Evolutionary conservation across 2,797 vertebrate genomes (phyloP).

Genomic region (Basileuterus tristriatus): DNA sequence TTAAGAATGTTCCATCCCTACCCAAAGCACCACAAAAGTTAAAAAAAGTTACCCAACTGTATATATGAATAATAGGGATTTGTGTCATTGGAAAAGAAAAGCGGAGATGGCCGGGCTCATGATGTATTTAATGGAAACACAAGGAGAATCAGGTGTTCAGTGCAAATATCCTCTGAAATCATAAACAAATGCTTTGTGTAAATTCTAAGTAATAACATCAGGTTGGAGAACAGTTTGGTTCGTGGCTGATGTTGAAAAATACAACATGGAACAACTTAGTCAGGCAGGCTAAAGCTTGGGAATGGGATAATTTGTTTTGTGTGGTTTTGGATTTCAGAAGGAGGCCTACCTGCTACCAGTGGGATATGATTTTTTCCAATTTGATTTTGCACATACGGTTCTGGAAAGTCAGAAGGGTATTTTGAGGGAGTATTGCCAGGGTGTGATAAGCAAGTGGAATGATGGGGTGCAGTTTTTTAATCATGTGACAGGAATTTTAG

Average conservation of each 20-base stretch:
- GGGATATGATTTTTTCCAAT: background rate
- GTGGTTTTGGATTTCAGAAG: background rate
- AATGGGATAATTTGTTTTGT: background rate
- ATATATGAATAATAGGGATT: background rate
- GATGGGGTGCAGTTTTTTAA: background rate
- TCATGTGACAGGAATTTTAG: background rate
- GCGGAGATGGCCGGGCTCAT: background rate
- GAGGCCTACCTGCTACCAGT: background rate
- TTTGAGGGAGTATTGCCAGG: background rate
- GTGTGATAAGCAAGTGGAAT: background rate
- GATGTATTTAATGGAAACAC: background rate
- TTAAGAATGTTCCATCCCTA: background rate
- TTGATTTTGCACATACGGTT: background rate
- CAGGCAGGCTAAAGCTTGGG: background rate
- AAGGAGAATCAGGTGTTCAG: background rate
- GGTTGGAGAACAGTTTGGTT: background rate
- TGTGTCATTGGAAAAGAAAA: background rate
- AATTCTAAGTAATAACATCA: background rate
- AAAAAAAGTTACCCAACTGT: background rate
- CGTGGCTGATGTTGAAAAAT: background rate
- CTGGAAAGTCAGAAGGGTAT: background rate
- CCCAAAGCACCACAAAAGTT: background rate
- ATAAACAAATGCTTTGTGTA: slow-evolving; percentile 18
- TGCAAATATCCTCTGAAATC: background rate
- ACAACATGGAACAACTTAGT: background rate